Base-by-base conservation (phyloP, 2,888 invertebrate genomes). In the Epirrhoe alternata region DNA sequence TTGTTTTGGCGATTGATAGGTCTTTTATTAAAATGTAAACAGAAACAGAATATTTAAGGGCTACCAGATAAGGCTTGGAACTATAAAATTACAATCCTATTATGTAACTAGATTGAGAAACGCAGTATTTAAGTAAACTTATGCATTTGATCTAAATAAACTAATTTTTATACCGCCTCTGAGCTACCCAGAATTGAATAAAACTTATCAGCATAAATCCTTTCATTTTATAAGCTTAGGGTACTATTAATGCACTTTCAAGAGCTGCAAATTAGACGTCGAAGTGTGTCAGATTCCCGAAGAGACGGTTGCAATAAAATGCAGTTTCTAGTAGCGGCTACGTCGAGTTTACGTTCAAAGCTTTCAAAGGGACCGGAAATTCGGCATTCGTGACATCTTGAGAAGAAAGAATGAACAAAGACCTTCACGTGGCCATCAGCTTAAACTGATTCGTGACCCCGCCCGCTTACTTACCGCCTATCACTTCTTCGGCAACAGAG, bases 321-420 rank as follows among this genome's bases (percentile, higher is more conserved):
- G 50, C 62, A 55, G 24, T 31, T 24, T 45, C 45, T 64, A 58
- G 56, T 42, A 62, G 63, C 33, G 63, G 52, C 31, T 45, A 10
- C 45, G 33, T 55, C 49, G 24, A 42, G 55, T 49, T 54, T 7
- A 6, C 8, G 35, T 16, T 54, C 24, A 49, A 35, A 55, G 49
- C n/a, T n/a, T 38, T 51, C 30, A 12, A 52, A 17, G 38, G 12
- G 38, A 57, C 14, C 6, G 31, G 49, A 6, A 47, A n/a, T n/a
- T n/a, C n/a, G n/a, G n/a, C n/a, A n/a, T n/a, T n/a, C n/a, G n/a
- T n/a, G n/a, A n/a, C n/a, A n/a, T n/a, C n/a, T n/a, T n/a, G n/a
- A n/a, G n/a, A n/a, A n/a, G n/a, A n/a, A n/a, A n/a, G n/a, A n/a
- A n/a, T n/a, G n/a, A n/a, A n/a, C n/a, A n/a, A n/a, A n/a, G n/a